Percentiles rank a stretch among this genome's conserved stretches.
Evolutionary conservation across 2,113 vertebrate genomes (phyloP).

Genomic region (Percina caprodes): DNA sequence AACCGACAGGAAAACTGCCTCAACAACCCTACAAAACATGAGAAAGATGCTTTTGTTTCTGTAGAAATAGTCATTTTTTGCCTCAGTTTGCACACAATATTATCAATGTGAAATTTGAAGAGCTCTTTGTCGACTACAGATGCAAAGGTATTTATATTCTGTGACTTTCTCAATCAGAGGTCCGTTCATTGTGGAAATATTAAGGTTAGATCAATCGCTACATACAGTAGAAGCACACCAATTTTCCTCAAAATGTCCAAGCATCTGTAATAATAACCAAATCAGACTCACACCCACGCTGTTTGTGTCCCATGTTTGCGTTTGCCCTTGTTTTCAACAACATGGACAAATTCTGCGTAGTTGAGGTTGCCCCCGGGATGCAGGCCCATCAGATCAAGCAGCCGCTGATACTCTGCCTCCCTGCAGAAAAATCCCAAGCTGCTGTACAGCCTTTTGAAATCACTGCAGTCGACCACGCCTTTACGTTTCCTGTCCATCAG

Average conservation of each 20-base stretch:
- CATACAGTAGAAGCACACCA: not conserved
- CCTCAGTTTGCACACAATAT: too few species aligned
- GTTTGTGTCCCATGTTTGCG: slow-evolving; percentile 8
- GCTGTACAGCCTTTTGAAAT: slow-evolving; percentile 70
- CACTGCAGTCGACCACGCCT: slow-evolving; percentile 66
- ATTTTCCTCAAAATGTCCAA: not conserved
- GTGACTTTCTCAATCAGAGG: too few species aligned
- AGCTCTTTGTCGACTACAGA: too few species aligned
- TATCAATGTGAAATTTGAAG: too few species aligned
- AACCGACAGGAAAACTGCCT: too few species aligned
- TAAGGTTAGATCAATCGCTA: too few species aligned
- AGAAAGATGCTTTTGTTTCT: too few species aligned
- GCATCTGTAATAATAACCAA: not conserved
- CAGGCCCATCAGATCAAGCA: slow-evolving; percentile 78
- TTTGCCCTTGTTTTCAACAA: slow-evolving; percentile 64
- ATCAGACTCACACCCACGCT: slow-evolving; percentile 48
- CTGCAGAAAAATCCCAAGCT: slow-evolving; percentile 73
- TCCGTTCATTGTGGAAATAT: too few species aligned
- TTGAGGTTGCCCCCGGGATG: slow-evolving; percentile 65
- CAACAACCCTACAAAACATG: too few species aligned
- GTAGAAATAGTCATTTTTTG: too few species aligned
- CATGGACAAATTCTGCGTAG: slow-evolving; percentile 74
- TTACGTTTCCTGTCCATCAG: slow-evolving; percentile 78
- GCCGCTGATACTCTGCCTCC: slow-evolving; percentile 69
- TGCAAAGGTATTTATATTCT: too few species aligned